phyloP scores from a whole-genome alignment of 2,797 vertebrate genomes.

The Pipistrellus pygmaeus region DNA sequence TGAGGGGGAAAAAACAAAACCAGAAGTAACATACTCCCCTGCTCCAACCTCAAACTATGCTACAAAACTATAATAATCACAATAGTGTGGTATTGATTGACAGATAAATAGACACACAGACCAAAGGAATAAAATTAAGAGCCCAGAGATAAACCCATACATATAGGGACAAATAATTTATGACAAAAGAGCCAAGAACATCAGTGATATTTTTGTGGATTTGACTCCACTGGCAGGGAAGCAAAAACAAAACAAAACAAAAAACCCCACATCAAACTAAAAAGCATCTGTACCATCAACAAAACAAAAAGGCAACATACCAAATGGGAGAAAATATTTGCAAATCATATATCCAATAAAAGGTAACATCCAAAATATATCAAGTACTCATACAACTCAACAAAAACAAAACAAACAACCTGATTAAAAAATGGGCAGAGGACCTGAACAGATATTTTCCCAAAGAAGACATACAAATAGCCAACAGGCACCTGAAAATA shows the following conservation, averaged over 20 bases:
- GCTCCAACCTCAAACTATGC: not conserved
- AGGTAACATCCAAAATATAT: not conserved
- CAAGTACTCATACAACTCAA: not conserved
- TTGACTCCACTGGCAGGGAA: not conserved
- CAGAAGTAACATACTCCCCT: not conserved
- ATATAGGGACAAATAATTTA: not conserved
- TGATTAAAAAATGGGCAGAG: not conserved
- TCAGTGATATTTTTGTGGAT: not conserved
- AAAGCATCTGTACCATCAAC: not conserved
- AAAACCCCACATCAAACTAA: not conserved
- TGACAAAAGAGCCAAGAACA: too few relatives aligned
- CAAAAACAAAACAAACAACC: not conserved
- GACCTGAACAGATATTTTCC: not conserved
- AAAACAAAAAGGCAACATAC: not conserved
- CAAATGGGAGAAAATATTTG: not conserved
- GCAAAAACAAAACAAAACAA: not conserved
- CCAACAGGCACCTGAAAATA: not conserved
- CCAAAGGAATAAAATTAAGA: not conserved
- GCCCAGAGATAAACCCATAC: not conserved
- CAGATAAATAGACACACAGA: not conserved
- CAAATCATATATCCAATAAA: not conserved
- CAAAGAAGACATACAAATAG: not conserved
- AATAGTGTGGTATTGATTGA: not conserved
- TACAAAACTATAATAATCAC: not conserved
- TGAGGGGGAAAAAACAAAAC: not conserved